Conservation (phyloP, 2,888 invertebrate species). For the Cryptocephalus primarius region DNA sequence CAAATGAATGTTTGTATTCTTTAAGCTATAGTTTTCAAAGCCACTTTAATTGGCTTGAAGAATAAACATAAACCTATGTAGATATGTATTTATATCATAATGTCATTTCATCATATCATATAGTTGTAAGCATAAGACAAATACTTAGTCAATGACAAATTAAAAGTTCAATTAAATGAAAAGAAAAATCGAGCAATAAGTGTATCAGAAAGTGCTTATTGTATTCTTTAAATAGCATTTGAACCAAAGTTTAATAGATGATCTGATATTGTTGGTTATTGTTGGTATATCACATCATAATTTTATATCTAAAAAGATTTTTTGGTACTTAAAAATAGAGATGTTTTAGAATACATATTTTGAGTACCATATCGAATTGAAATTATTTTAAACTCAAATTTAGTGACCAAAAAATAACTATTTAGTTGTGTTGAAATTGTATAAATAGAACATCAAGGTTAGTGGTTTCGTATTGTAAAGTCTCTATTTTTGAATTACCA, state of each 20-base stretch:
- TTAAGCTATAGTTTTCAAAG: no score
- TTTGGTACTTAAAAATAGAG: background rate
- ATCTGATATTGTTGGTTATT: constrained; percentile 21
- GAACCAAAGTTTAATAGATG: constrained; percentile 20
- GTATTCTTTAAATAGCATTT: constrained; percentile 14
- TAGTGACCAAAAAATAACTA: no score
- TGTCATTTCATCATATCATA: constrained; percentile 10
- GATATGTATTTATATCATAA: background rate
- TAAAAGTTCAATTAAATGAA: constrained; percentile 4
- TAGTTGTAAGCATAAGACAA: constrained; percentile 8
- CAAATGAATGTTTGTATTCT: no score
- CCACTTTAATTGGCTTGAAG: no score
- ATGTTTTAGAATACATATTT: background rate
- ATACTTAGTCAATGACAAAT: constrained; percentile 14
- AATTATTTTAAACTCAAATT: no score
- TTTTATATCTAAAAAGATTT: constrained; percentile 1
- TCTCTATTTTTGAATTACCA: no score
- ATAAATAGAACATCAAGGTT: no score
- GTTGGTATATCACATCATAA: constrained; percentile 10
- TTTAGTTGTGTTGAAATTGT: no score
- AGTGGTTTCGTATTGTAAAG: no score
- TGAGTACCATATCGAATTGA: background rate
- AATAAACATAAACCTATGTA: no score
- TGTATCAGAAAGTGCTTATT: constrained; percentile 14
- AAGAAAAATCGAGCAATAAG: constrained; percentile 18